These are phyloP conservation scores for Apaloderma vittatum DNA, from an alignment of 2,113 vertebrate genomes.

Conservation along the genomic window DNA sequence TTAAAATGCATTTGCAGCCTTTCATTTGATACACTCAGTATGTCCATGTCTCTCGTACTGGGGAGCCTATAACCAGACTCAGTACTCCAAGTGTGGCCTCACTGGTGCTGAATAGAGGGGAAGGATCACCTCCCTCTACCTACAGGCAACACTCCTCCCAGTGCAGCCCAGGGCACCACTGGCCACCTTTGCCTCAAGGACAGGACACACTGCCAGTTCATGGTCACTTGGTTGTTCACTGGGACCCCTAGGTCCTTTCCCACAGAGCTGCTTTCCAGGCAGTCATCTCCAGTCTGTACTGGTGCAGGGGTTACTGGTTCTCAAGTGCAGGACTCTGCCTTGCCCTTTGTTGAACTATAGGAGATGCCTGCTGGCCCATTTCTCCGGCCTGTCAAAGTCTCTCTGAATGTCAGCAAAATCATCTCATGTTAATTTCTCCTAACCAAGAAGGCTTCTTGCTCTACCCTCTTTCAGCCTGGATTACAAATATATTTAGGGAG, in stretches of 20 bases:
- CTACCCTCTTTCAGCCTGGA: background rate
- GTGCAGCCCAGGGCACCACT: background rate
- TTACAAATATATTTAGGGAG: background rate
- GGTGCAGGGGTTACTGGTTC: background rate
- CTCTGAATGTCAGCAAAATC: background rate
- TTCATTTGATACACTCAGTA: background rate
- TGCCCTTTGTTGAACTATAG: background rate
- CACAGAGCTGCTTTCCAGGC: background rate
- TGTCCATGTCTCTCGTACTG: accelerated
- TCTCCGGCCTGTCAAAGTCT: background rate
- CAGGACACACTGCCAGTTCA: background rate
- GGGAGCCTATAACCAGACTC: background rate
- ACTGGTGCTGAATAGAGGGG: background rate
- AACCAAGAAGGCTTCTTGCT: background rate
- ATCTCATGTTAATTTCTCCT: background rate
- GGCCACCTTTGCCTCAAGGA: background rate
- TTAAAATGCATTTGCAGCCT: background rate
- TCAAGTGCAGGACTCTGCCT: background rate
- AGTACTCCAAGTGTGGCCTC: background rate
- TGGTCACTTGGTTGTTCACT: background rate
- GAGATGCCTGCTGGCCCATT: background rate
- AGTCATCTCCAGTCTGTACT: background rate
- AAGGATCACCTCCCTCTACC: background rate
- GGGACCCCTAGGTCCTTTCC: background rate
- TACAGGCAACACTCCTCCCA: background rate